Evolutionary conservation across 2,888 invertebrate genomes (phyloP).

Genomic region (Torymus texanus): DNA sequence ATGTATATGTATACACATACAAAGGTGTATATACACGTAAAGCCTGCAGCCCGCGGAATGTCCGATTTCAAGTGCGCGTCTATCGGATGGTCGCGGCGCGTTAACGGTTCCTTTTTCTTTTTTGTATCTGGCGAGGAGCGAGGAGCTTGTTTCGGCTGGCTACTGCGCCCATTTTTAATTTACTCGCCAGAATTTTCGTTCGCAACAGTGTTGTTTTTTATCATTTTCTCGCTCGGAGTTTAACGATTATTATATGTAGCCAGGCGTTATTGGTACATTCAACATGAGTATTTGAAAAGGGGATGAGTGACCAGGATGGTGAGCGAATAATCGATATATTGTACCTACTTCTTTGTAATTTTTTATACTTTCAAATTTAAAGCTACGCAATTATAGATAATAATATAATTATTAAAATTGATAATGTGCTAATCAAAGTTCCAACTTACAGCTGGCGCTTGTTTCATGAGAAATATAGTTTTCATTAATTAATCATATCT

Average conservation of each 20-base stretch:
- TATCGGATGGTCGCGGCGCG: no score
- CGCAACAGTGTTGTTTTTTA: not conserved
- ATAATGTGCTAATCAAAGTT: no score
- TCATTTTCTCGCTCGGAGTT: not conserved
- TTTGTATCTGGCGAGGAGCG: not conserved
- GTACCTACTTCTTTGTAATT: no score
- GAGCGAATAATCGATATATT: no score
- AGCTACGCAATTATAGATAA: no score
- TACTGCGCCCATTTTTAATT: conserved; percentile 21
- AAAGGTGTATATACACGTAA: no score
- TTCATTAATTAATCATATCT: no score
- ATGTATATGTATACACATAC: not conserved
- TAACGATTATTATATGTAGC: conserved; percentile 19
- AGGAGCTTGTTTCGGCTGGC: not conserved
- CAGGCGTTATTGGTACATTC: not conserved
- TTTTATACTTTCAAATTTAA: no score
- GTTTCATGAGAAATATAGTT: no score
- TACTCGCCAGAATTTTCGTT: conserved; percentile 36
- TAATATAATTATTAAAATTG: no score
- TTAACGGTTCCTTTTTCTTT: not conserved
- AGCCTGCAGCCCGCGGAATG: not conserved
- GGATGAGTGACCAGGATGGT: not conserved
- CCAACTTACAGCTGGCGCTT: no score
- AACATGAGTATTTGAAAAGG: no score
- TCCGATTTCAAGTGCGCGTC: conserved; percentile 5